Percentiles rank a stretch among this genome's conserved stretches.
phyloP scores from a whole-genome alignment of 2,888 invertebrate species.

The Melinaea marsaeus region DNA sequence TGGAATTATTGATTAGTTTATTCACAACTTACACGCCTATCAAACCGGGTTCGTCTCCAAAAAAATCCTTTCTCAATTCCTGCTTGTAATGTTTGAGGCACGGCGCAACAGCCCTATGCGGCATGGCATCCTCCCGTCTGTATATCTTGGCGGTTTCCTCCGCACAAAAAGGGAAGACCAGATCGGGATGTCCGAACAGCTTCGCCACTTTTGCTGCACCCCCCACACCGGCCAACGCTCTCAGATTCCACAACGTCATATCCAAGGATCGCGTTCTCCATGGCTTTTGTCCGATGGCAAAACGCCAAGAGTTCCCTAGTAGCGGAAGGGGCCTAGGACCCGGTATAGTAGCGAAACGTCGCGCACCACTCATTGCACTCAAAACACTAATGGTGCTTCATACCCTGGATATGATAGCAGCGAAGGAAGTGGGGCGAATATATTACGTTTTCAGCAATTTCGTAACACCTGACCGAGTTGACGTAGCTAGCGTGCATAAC shows the following conservation, averaged over 20 bases:
- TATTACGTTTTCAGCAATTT: conserved; percentile 65
- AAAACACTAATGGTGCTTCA: conserved; percentile 55
- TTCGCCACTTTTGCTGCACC: conserved; percentile 81
- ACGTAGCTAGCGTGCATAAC: conserved; percentile 34
- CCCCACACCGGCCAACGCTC: conserved; percentile 69
- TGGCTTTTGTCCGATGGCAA: conserved; percentile 77
- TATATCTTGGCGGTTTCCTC: conserved; percentile 85
- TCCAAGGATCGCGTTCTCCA: conserved; percentile 76
- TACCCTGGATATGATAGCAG: conserved; percentile 46
- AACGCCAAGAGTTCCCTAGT: conserved; percentile 89
- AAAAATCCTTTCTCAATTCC: conserved; percentile 82
- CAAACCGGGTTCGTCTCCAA: conserved; percentile 83
- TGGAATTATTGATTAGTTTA: neutral
- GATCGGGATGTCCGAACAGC: conserved; percentile 85
- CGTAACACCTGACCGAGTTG: conserved; percentile 56
- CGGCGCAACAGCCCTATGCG: conserved; percentile 85
- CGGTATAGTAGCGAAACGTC: conserved; percentile 82
- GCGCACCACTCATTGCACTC: conserved; percentile 63
- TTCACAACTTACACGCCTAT: conserved; percentile 84
- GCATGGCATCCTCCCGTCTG: conserved; percentile 82
- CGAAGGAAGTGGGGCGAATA: conserved; percentile 57
- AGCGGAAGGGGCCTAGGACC: conserved; percentile 86
- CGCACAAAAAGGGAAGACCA: conserved; percentile 85
- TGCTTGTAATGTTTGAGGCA: conserved; percentile 85
- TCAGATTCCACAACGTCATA: conserved; percentile 70